Base-by-base conservation (phyloP, 2,113 vertebrate genomes). In the Chrysochloris asiatica region DNA sequence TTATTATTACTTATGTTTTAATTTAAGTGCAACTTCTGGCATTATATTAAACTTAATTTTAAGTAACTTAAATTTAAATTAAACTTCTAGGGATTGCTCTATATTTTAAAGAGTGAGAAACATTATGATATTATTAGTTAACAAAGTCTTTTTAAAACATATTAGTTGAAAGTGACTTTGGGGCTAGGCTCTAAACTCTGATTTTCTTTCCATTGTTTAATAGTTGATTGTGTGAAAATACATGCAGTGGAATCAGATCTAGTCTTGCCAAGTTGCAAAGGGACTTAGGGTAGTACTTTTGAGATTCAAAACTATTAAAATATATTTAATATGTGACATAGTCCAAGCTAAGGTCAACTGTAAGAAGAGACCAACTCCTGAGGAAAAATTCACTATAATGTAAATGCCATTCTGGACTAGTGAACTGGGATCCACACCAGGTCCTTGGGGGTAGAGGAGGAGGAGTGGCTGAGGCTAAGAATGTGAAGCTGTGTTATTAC, bases 71-170 rank as follows among this genome's bases (percentile, higher is more conserved):
- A 69, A 38, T 67, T 67, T 38, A 69, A 69, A 38, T 69, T 38
- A 69, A 91, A 82, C 36, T 92, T 83, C 47, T 95, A 86, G 9
- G 3, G 22, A 69, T 28, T 22, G 81, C 4, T 83, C 30, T 94
- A 12, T 83, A 73, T 93, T 93, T 87, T 81, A 75, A 81, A 65
- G 21, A 81, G 28, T 92, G 78, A 91, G 17, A 54, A 71, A 41
- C 6, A 30, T 61, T 63, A 61, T 65, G 86, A 65, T 83, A 50
- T 81, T 89, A 69, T 90, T 92, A 83, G 7, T 75, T 89, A 88
- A 87, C 6, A 71, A 89, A 87, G 11, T n/a, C 28, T 84, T 75
- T 89, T 95, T 95, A n/a, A n/a, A n/a, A n/a, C 73, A 63, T 90
- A 77, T 21, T 16, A 73, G 50, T 54, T 82, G 52, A 88, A 89